phyloP scores from a whole-genome alignment of 2,888 invertebrate genomes.

The Andrena bucephala region DNA sequence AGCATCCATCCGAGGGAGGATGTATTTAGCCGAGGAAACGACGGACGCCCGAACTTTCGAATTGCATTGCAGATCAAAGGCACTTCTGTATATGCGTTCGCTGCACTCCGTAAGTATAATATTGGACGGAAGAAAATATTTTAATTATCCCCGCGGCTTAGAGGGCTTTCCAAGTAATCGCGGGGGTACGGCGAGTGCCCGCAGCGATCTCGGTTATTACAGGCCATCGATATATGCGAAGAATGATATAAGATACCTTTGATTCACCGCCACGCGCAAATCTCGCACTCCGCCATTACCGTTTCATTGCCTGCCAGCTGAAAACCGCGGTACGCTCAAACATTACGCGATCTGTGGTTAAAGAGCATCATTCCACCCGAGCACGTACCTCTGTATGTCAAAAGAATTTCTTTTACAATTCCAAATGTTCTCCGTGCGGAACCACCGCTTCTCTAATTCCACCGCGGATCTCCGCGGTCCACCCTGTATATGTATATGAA shows the following conservation, averaged over 20 bases:
- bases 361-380: background rate
- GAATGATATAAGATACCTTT: slow-evolving; percentile 54
- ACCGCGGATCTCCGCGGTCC: too few relatives aligned
- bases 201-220: slow-evolving; percentile 19
- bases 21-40: slow-evolving; percentile 66
- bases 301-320: background rate
- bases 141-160: slow-evolving; percentile 41
- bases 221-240: slow-evolving; percentile 30
- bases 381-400: background rate
- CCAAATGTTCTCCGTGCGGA: too few relatives aligned
- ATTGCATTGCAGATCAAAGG: slow-evolving; percentile 62
- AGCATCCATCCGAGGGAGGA: slow-evolving; percentile 66
- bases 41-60: slow-evolving; percentile 56
- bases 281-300: background rate
- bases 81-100: slow-evolving; percentile 8
- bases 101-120: slow-evolving; percentile 41
- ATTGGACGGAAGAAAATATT: slow-evolving; percentile 58
- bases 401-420: background rate
- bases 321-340: slow-evolving; percentile 3
- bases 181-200: background rate
- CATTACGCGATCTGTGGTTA: slow-evolving; percentile 11
- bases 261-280: background rate
- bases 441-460: too few relatives aligned
- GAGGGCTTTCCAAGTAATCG: slow-evolving; percentile 40
- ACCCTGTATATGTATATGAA: too few relatives aligned